Evolutionary conservation across 1,140 invertebrate genomes (phyloP), one percentile per base, ranked within the genome.

Genomic region (Nasonia vitripennis): DNA sequence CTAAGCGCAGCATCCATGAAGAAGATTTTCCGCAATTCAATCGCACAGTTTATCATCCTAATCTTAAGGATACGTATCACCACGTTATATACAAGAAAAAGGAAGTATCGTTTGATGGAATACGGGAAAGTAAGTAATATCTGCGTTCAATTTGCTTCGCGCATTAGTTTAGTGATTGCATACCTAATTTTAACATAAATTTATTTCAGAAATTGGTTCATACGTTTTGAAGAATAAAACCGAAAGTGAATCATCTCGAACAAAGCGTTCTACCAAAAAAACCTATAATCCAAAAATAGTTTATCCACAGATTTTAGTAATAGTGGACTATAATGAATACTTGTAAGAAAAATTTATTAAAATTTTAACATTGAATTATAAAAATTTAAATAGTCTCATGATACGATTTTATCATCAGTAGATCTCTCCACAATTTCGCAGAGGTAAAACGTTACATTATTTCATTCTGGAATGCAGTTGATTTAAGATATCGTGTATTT

Each of bases 261-360:
- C 11, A 55, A 88, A 87, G 67, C 77, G 78, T 73, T 79, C 78
- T 41, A 77, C 70, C 34, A 71, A 87, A 83, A 68, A 31, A 0
- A 10, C 68, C 10, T 55, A 27, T 1, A 17, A n/a, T 86, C 89
- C 88, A 12, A 71, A 89, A 10, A 75, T 86, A 34, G 87, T 90
- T 77, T 92, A 89, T 87, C 91, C 91, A 20, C 88, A 92, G 87
- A 41, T 91, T 20, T 86, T 92, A 83, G 67, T 90, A 6, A 78
- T 91, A 10, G 14, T 91, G 4, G 91, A 92, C 81, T 87, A 89
- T 41, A 81, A 34, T 45, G 79, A 90, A 78, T 91, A 87, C 74
- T 20, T 67, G 91, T 91, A 85, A 89, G 87, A 87, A n/a, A 71
- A 71, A 78, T 31, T 77, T 74, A 48, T 81, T 73, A 23, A 85